These are phyloP conservation scores for Tauraco erythrolophus DNA, from an alignment of 2,113 vertebrate species.

Conservation along the genomic window DNA sequence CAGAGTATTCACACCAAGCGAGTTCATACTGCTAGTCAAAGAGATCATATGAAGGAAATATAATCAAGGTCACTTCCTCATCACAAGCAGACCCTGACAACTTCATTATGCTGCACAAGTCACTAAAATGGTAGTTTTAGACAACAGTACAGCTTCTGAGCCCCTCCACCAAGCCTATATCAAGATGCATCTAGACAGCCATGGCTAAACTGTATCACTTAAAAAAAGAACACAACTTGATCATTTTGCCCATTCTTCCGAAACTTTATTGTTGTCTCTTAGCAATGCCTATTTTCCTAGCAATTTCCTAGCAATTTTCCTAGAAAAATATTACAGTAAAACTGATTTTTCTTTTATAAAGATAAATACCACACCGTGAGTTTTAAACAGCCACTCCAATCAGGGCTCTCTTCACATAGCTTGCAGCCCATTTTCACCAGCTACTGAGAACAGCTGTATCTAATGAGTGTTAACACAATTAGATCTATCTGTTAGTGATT, in stretches of 20 bases:
- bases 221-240: neutral
- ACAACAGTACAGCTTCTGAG: neutral
- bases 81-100: neutral
- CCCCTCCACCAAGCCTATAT: neutral
- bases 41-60: neutral
- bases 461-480: neutral
- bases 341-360: neutral
- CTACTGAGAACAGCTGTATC: neutral
- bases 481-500: neutral
- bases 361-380: neutral
- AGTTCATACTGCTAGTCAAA: neutral
- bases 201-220: neutral
- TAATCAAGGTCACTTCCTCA: neutral
- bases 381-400: slow-evolving; percentile 22
- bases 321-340: neutral
- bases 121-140: neutral
- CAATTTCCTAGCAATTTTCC: neutral
- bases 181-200: neutral
- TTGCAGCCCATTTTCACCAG: neutral
- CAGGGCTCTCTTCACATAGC: neutral
- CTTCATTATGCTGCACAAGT: neutral
- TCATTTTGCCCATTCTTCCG: neutral
- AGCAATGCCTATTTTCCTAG: neutral
- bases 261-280: neutral
- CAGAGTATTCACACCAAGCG: neutral